Base-by-base conservation (phyloP, 2,113 vertebrate species). In the Pogona vitticeps region DNA sequence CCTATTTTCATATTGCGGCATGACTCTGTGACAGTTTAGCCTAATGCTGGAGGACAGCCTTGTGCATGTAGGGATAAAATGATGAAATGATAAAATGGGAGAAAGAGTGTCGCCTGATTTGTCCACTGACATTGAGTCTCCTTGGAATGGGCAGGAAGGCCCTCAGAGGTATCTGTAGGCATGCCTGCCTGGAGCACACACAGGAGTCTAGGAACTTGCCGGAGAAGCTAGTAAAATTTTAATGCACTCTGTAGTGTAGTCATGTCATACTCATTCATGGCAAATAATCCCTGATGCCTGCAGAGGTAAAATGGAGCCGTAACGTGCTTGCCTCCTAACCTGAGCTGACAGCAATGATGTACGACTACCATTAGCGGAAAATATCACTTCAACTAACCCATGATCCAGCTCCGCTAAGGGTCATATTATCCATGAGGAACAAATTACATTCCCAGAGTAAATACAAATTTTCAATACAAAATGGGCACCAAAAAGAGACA, bases 321-420 rank as follows among this genome's bases (percentile, higher is more conserved):
- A 99, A 99, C 98, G 97, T 98, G 98, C 97, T 98, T 96, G 98
- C 98, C 98, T 99, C 97, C 98, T 99, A 99, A 99, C 98, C 98
- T 96, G 95, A 97, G 98, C 98, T 99, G 98, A 99, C 98, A 99
- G 98, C 97, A 94, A 97, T 99, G 98, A 99, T 99, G 98, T 98
- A 99, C 97, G 98, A 99, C 98, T 98, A 98, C 98, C 98, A 99
- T 99, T 99, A 99, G 98, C 96, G 98, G 98, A 98, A 99, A 99
- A 99, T 99, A 99, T 99, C 98, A 99, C 98, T 99, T 99, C 98
- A 99, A 99, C 98, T 99, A 99, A 99, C 98, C 98, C 98, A 97
- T 99, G 98, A 99, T 99, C 98, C 98, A 96, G 97, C 98, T 98
- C 98, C 96, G 97, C 98, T 98, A 98, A 98, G 98, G 98, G 98